Base-by-base conservation (phyloP, 2,888 invertebrate species). In the Creontiades dilutus region DNA sequence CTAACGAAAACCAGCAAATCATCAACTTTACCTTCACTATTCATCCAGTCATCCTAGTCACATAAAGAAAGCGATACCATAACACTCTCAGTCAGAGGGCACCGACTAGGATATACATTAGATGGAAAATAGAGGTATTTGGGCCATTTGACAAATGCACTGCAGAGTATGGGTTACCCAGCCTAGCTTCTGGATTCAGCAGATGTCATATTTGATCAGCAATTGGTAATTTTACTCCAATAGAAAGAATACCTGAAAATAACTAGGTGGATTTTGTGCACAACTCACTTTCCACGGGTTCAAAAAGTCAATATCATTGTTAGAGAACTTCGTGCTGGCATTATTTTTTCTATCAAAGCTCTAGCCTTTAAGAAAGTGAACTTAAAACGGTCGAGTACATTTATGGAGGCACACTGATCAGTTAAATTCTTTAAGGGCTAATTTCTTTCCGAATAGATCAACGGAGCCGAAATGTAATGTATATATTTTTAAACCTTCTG, bases 21-120 rank as follows among this genome's bases (percentile, higher is more conserved):
- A 61, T n/a, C 61, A 61, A n/a, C 9, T n/a, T 0, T 61, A 61
- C 19, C 61, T 61, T 19, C 61, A 61, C 19, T 61, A n/a, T 19
- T 61, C 61, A 61, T n/a, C n/a, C 9, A 61, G 61, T 61, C 61
- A 61, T 61, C 61, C 61, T n/a, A 19, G 19, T 19, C 61, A 61
- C 61, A 61, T 19, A n/a, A 61, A 61, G 61, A 16, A 19, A n/a
- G 61, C 61, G 2, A 61, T 61, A 14, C 61, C 61, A n/a, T 61
- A 61, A n/a, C 61, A 16, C 19, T 61, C 0, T 61, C 61, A 61
- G 61, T 61, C 1, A 16, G 61, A n/a, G 61, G 61, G n/a, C 61
- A 61, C 19, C 9, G 61, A 14, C 16, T 57, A 9, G 11, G 57
- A 4, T 57, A 12, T 16, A 57, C 11, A 9, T 16, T 4, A 19